These are phyloP conservation scores for Oophaga pumilio DNA, from an alignment of 2,113 vertebrate species.

Conservation along the genomic window DNA sequence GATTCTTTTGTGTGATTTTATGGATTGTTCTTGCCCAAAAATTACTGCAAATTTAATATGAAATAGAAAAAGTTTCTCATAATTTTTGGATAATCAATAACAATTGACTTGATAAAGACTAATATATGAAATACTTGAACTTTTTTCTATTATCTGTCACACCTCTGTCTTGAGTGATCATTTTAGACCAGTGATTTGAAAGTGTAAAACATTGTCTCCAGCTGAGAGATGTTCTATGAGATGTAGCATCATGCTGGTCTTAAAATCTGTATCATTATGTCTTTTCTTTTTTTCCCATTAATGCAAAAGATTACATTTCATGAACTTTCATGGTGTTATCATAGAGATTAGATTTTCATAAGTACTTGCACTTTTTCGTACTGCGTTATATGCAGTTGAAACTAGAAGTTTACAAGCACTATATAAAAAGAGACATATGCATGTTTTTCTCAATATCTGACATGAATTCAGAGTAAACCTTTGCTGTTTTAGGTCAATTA, in stretches of 20 bases:
- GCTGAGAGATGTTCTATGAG: background rate
- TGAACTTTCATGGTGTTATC: background rate
- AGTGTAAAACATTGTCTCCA: background rate
- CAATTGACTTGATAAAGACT: constrained; percentile 2
- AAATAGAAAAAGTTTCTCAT: background rate
- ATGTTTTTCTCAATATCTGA: no score
- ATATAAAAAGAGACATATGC: no score
- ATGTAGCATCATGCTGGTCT: background rate
- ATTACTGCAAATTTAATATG: background rate
- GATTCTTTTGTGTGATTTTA: background rate
- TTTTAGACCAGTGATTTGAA: background rate
- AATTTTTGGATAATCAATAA: constrained; percentile 11
- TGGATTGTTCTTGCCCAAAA: background rate
- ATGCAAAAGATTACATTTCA: background rate
- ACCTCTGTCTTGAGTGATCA: background rate
- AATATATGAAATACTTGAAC: background rate
- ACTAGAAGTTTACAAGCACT: no score
- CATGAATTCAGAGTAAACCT: no score
- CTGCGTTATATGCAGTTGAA: no score
- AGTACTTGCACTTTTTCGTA: background rate
- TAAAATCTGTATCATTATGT: background rate
- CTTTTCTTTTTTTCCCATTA: background rate
- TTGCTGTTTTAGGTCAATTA: no score
- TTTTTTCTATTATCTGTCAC: background rate
- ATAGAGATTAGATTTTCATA: background rate